Conservation (phyloP, 2,888 invertebrate genomes). For the Tupiocoris notatus region DNA sequence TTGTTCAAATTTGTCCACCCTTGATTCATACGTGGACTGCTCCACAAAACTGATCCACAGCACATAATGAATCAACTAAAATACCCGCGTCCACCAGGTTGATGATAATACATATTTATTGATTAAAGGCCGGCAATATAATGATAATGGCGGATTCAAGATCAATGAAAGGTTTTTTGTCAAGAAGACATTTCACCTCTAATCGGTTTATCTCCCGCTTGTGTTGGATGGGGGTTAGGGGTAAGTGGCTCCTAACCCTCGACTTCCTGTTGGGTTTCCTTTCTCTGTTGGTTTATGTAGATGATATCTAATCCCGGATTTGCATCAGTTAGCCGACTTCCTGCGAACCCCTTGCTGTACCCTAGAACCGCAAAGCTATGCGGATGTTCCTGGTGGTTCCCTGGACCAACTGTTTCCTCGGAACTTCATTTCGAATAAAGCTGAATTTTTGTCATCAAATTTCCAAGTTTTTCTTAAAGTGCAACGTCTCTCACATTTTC, state of each 20-base stretch:
- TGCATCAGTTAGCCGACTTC: conserved; percentile 46
- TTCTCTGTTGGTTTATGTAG: conserved; percentile 48
- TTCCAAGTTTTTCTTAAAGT: too few species aligned
- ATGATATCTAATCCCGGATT: conserved; percentile 49
- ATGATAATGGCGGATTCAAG: too few species aligned
- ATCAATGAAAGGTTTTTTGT: neutral
- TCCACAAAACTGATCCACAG: too few species aligned
- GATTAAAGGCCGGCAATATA: too few species aligned
- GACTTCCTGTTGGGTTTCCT: neutral
- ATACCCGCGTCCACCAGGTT: too few species aligned
- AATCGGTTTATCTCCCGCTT: conserved; percentile 39
- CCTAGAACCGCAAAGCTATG: neutral
- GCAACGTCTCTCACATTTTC: too few species aligned
- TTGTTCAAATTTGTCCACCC: too few species aligned
- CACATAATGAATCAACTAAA: too few species aligned
- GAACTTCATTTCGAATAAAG: neutral
- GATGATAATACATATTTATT: too few species aligned
- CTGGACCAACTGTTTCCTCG: neutral
- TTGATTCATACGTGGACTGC: too few species aligned
- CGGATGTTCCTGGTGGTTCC: neutral
- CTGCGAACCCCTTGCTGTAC: neutral
- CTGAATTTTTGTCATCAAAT: neutral
- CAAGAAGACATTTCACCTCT: conserved; percentile 34
- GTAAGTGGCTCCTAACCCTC: conserved; percentile 15
- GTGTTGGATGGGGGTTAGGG: neutral